Percentiles rank a stretch among this genome's conserved stretches.
These are phyloP conservation scores for Planiliza haematocheilus DNA, from an alignment of 2,113 vertebrate species.

Conservation along the genomic window DNA sequence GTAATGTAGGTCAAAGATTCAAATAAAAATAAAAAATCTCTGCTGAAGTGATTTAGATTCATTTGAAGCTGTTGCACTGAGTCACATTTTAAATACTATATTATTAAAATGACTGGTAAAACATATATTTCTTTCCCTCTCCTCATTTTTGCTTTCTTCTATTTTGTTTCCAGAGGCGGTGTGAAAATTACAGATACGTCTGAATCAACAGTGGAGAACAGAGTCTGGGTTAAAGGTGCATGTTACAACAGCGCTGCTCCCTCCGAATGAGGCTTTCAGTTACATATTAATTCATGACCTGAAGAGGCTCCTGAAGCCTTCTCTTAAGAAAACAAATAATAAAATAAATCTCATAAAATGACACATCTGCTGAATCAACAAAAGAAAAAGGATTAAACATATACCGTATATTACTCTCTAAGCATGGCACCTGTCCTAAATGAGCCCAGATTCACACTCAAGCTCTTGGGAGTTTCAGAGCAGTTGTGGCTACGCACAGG, in stretches of 20 bases:
- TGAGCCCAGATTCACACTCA: constrained; percentile 21
- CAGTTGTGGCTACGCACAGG: constrained; percentile 11
- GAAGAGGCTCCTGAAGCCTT: constrained; percentile 15
- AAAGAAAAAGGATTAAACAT: constrained; percentile 20
- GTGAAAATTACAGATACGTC: background rate
- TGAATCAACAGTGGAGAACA: background rate
- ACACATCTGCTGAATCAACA: constrained; percentile 28
- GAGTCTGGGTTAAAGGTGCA: constrained; percentile 1
- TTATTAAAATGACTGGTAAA: constrained; percentile 24
- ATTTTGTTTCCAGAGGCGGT: background rate
- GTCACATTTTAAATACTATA: background rate
- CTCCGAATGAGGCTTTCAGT: background rate
- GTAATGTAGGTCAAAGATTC: background rate
- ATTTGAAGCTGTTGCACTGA: background rate
- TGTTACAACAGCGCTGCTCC: background rate
- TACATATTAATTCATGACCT: background rate
- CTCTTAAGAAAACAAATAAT: constrained; percentile 31
- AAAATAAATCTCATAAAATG: constrained; percentile 50
- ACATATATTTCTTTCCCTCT: background rate
- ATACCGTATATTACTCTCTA: constrained; percentile 31
- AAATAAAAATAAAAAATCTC: background rate
- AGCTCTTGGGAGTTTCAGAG: background rate
- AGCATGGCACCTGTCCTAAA: constrained; percentile 69
- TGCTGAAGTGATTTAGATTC: background rate
- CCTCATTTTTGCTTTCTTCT: too few relatives aligned